phyloP scores from a whole-genome alignment of 1,140 invertebrate species.

The Globodera rostochiensis region DNA sequence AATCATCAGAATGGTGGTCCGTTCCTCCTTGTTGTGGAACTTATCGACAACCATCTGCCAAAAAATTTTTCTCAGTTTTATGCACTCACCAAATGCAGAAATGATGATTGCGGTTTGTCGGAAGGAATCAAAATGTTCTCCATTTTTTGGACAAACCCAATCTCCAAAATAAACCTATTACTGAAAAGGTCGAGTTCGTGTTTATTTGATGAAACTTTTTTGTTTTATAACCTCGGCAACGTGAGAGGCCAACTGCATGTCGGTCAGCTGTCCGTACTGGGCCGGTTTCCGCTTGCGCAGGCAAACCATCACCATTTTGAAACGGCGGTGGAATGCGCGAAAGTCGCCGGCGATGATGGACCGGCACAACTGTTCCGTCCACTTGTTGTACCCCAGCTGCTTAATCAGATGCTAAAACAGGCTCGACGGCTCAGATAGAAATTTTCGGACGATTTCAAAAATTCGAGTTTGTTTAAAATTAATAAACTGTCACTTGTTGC shows the following conservation, averaged over 20 bases:
- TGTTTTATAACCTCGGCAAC: conserved; percentile 18
- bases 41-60: conserved; percentile 26
- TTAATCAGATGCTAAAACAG: conserved; percentile 31
- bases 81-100: conserved; percentile 1
- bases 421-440: background rate
- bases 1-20: conserved; percentile 37
- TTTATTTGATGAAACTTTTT: no score
- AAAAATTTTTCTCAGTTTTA: background rate
- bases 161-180: no score
- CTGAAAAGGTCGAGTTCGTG: no score
- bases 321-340: conserved; percentile 15
- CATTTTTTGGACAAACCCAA: no score
- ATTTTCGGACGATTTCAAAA: background rate
- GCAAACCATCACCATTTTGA: conserved; percentile 33
- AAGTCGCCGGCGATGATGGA: conserved; percentile 25
- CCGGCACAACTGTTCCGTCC: conserved; percentile 22
- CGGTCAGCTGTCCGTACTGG: conserved; percentile 15
- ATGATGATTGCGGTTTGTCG: no score
- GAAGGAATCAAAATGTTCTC: no score
- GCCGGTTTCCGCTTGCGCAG: conserved; percentile 17
- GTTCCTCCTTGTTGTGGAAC: conserved; percentile 29
- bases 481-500: no score
- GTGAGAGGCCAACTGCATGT: conserved; percentile 14
- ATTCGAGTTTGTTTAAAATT: no score
- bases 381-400: conserved; percentile 31